Conservation (phyloP, 2,888 invertebrate genomes). For the Rhagonycha fulva region DNA sequence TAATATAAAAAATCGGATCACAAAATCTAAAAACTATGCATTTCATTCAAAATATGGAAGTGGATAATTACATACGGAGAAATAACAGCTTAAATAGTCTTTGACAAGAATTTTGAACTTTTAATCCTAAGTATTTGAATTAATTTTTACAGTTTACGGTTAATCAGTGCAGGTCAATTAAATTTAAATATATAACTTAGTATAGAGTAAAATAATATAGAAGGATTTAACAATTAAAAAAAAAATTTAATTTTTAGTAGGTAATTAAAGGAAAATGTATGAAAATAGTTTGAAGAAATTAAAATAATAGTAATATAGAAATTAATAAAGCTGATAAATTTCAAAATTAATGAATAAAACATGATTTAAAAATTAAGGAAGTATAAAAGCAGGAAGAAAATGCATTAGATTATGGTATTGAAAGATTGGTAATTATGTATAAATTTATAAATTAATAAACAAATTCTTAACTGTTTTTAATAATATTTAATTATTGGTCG, state of each 20-base stretch:
- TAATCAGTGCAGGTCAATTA: not conserved
- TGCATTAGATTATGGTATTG: not conserved
- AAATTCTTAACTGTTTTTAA: too few species aligned
- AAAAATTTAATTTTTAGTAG: too few species aligned
- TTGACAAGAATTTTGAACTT: too few species aligned
- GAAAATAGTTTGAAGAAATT: too few species aligned
- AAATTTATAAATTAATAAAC: not conserved
- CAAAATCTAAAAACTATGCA: not conserved
- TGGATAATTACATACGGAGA: not conserved
- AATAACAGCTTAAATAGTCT: not conserved
- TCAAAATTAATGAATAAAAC: too few species aligned
- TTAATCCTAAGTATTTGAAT: not conserved
- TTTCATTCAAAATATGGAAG: not conserved
- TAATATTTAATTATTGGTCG: too few species aligned
- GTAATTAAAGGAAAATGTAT: too few species aligned
- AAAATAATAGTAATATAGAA: too few species aligned
- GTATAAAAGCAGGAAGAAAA: not conserved
- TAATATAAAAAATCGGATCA: not conserved
- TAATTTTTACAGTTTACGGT: not conserved
- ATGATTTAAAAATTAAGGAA: not conserved
- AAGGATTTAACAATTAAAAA: not conserved
- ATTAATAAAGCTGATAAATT: too few species aligned
- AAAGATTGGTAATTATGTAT: not conserved
- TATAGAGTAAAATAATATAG: not conserved
- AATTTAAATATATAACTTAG: too few species aligned